Percentiles rank a stretch among this genome's conserved stretches.
Conservation (phyloP, 2,888 invertebrate genomes). For the Cataglyphis albicans region DNA sequence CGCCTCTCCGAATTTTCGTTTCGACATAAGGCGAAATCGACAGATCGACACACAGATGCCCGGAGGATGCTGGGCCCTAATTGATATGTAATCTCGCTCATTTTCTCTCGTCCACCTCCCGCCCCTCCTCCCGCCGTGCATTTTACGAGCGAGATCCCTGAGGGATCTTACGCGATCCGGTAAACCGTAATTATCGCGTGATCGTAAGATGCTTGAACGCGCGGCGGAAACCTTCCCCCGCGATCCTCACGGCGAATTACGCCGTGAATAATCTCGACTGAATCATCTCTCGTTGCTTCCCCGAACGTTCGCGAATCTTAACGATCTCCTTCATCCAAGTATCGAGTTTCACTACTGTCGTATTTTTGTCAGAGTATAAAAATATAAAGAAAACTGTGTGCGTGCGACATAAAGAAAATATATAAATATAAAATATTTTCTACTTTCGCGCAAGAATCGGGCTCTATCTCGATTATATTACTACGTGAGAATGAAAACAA, state of each 20-base stretch:
- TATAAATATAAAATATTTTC: neutral
- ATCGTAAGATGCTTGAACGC: slow-evolving; percentile 11
- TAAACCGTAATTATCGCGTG: slow-evolving; percentile 48
- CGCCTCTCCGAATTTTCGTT: slow-evolving; percentile 7
- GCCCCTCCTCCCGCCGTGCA: neutral
- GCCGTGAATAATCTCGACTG: slow-evolving; percentile 17
- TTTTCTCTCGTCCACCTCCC: neutral
- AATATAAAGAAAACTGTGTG: neutral
- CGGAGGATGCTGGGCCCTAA: slow-evolving; percentile 28
- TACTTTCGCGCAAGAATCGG: neutral
- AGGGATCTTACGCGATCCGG: slow-evolving; percentile 26
- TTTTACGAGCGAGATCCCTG: slow-evolving; percentile 34
- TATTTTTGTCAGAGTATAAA: neutral
- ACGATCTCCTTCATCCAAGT: neutral
- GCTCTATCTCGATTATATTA: neutral
- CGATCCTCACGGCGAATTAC: slow-evolving; percentile 8
- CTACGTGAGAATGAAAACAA: neutral
- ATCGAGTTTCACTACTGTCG: neutral
- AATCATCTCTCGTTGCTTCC: neutral
- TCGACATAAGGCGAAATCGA: neutral
- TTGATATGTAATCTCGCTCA: slow-evolving; percentile 48
- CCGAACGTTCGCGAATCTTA: slow-evolving; percentile 2
- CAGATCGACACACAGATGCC: neutral
- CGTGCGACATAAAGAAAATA: no score
- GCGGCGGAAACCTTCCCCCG: slow-evolving; percentile 7